Evolutionary conservation across 1,140 invertebrate genomes (phyloP), one percentile per base, ranked within the genome.

Genomic region (Drosophila persimilis): DNA sequence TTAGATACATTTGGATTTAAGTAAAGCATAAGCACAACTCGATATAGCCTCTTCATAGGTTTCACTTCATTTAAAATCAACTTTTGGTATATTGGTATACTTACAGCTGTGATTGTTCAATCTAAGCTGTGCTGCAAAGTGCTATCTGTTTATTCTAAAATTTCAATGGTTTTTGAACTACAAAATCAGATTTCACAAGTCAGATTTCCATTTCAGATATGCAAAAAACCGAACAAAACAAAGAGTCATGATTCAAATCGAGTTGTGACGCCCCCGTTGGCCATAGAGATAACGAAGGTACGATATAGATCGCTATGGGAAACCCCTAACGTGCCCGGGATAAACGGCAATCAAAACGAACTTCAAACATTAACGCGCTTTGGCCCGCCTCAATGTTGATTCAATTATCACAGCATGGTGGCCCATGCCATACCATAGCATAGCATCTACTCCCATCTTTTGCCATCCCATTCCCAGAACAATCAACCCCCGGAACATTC

Each of bases 351-450:
- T 78, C 63, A 80, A 77, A 80, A 67, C 73, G 63, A 79, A 78
- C 80, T 83, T 83, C 79, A 75, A 83, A 78, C 73, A 74, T 77
- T 80, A 64, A 71, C 39, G 60, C 60, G 60, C 72, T 50, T 69
- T 54, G 43, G 7, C 47, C 61, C 80, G 64, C 73, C 77, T 62
- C 83, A 74, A 75, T 78, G 81, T 78, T 86, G 59, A 86, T 86
- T 86, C 77, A 86, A 86, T 86, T 86, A 88, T 86, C 81, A 53
- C 81, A 86, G 81, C 81, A 88, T 86, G 81, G 77, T 86, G 75
- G 81, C 73, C 35, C 51, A 55, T 29, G 51, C 63, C 64, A 9
- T 31, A 2, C 52, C 15, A 22, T 44, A 17, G 11, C 8, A 61
- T 13, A 4, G 11, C 35, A 39, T 39, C 35, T 13, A 13, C 11